phyloP scores from a whole-genome alignment of 2,888 invertebrate genomes.

The Oxystoma pomonae region DNA sequence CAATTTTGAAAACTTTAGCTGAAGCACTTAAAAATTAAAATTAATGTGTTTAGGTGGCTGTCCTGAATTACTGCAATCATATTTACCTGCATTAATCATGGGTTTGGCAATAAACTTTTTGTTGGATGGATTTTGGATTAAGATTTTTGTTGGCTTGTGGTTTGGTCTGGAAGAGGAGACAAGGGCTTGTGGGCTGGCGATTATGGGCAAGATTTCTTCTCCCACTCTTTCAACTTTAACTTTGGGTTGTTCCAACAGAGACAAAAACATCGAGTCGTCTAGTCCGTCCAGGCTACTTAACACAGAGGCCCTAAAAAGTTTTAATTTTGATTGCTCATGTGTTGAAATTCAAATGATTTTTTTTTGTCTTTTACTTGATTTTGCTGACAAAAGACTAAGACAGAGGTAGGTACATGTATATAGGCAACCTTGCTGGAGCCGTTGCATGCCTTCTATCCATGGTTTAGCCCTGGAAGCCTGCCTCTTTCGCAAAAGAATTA shows the following conservation, averaged over 20 bases:
- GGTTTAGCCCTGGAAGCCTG: too few species aligned
- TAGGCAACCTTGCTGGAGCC: too few species aligned
- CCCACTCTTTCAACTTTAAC: constrained; percentile 12
- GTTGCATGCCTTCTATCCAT: too few species aligned
- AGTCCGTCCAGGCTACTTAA: constrained; percentile 31
- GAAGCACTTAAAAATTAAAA: too few species aligned
- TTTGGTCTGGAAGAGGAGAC: constrained; percentile 10
- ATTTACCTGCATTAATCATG: constrained; percentile 36
- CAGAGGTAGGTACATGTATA: too few species aligned
- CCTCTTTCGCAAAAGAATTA: too few species aligned
- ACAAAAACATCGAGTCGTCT: constrained; percentile 35
- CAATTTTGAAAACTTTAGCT: too few species aligned
- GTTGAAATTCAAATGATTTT: not conserved
- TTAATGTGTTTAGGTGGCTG: too few species aligned
- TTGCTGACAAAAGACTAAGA: not conserved
- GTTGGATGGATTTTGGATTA: constrained; percentile 41
- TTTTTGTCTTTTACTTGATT: not conserved
- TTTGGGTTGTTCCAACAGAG: constrained; percentile 27
- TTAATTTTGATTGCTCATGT: not conserved
- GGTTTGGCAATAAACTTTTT: constrained; percentile 43
- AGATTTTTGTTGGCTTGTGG: constrained; percentile 38
- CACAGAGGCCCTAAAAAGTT: constrained; percentile 28
- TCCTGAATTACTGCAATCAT: too few species aligned
- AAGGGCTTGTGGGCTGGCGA: constrained; percentile 1
- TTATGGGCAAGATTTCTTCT: constrained; percentile 23